Conservation (phyloP, 2,113 vertebrate species). For the Coturnix japonica region DNA sequence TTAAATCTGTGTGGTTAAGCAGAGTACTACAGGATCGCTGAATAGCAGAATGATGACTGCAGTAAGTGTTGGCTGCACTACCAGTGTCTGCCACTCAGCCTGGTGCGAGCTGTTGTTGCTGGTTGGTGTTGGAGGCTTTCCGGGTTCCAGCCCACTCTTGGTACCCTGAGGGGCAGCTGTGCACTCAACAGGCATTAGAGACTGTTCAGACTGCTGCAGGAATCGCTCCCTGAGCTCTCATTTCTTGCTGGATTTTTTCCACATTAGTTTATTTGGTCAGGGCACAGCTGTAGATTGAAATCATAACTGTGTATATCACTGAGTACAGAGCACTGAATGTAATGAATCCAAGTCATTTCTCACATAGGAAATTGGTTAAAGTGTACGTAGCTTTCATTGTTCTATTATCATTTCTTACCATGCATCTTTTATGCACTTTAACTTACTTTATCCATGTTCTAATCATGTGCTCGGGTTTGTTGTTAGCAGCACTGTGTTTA, state of each 20-base stretch:
- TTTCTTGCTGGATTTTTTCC: neutral
- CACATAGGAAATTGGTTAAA: neutral
- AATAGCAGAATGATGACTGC: neutral
- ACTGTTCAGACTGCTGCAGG: neutral
- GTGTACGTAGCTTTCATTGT: conserved; percentile 9
- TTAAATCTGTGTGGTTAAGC: neutral
- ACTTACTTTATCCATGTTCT: neutral
- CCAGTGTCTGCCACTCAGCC: neutral
- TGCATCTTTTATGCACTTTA: neutral
- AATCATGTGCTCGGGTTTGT: conserved; percentile 36
- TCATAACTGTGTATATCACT: neutral
- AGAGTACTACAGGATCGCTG: neutral
- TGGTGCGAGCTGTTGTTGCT: neutral
- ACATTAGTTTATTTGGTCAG: neutral
- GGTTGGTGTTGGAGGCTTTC: neutral
- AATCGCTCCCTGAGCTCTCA: neutral
- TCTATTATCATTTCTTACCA: conserved; percentile 12
- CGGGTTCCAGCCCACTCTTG: neutral
- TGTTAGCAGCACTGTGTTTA: conserved; percentile 10
- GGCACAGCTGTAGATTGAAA: neutral
- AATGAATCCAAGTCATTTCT: neutral
- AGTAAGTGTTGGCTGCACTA: neutral
- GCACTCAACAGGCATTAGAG: neutral
- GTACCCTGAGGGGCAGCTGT: neutral
- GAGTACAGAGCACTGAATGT: neutral